Evolutionary conservation across 1,140 invertebrate genomes (phyloP).

Genomic region (Mactra quadrangularis): DNA sequence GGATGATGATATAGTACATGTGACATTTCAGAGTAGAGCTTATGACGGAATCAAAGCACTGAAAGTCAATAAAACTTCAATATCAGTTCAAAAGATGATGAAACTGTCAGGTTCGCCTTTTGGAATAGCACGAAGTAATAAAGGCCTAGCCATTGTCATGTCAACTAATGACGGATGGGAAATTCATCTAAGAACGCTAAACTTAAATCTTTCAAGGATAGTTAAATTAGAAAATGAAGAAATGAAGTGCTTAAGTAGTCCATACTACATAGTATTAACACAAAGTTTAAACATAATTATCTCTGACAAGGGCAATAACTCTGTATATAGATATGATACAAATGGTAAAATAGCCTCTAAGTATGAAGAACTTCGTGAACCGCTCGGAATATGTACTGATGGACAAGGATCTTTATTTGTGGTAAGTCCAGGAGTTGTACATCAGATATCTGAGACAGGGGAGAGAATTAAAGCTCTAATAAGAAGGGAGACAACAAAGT

Average conservation of each 20-base stretch:
- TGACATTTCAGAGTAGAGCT: slow-evolving; percentile 24
- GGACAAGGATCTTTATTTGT: slow-evolving; percentile 31
- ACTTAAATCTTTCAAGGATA: slow-evolving; percentile 6
- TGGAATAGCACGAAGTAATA: slow-evolving; percentile 34
- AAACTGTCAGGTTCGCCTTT: slow-evolving; percentile 2
- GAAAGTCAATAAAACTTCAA: background rate
- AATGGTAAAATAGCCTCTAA: slow-evolving; percentile 11
- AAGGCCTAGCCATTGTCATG: slow-evolving; percentile 27
- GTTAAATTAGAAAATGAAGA: slow-evolving; percentile 16
- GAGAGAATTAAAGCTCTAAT: slow-evolving; percentile 37
- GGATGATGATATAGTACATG: slow-evolving; percentile 6
- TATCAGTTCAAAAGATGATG: slow-evolving; percentile 1
- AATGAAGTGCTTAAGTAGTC: background rate
- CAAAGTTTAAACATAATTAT: slow-evolving; percentile 31
- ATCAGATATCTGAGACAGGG: slow-evolving; percentile 43
- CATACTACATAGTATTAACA: slow-evolving; percentile 20
- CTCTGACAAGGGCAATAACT: slow-evolving; percentile 42
- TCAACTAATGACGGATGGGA: slow-evolving; percentile 1
- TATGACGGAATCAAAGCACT: slow-evolving; percentile 18
- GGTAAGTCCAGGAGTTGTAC: slow-evolving; percentile 24
- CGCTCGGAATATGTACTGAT: slow-evolving; percentile 25
- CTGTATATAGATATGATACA: slow-evolving; percentile 22
- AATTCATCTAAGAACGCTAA: slow-evolving; percentile 16
- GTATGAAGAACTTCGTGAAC: slow-evolving; percentile 30
- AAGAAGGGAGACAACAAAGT: slow-evolving; percentile 36